These are phyloP conservation scores for Adoxophyes honmai DNA, from an alignment of 1,140 invertebrate species.

Conservation along the genomic window DNA sequence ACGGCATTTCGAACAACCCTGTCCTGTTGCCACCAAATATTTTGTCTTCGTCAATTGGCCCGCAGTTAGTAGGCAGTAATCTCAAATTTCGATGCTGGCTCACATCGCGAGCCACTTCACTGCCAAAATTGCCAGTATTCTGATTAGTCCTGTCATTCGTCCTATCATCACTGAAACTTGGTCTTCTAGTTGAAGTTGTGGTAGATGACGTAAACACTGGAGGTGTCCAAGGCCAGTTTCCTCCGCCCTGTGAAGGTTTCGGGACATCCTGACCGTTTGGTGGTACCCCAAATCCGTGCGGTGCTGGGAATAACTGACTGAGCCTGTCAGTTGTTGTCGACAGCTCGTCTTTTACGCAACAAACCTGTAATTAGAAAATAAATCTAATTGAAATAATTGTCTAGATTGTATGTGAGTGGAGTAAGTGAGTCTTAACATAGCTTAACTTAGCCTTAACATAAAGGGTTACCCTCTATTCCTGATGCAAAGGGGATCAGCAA, in stretches of 20 bases:
- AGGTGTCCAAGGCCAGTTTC: neutral
- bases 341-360: neutral
- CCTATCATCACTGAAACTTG: neutral
- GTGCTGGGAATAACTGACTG: neutral
- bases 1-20: conserved; percentile 79
- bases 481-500: too few relatives aligned
- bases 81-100: conserved; percentile 76
- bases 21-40: conserved; percentile 79
- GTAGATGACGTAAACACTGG: neutral
- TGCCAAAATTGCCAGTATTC: neutral
- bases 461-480: too few relatives aligned
- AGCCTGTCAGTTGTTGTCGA: neutral
- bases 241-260: neutral
- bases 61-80: conserved; percentile 64
- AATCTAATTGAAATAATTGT: too few relatives aligned
- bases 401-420: too few relatives aligned
- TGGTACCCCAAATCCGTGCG: neutral
- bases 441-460: too few relatives aligned
- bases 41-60: conserved; percentile 53
- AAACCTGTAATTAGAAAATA: neutral
- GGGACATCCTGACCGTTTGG: neutral
- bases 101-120: conserved; percentile 62
- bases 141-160: conserved; percentile 15
- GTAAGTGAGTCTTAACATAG: too few relatives aligned
- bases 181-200: neutral